phyloP scores from a whole-genome alignment of 1,140 invertebrate genomes.

The Hormaphis cornu region DNA sequence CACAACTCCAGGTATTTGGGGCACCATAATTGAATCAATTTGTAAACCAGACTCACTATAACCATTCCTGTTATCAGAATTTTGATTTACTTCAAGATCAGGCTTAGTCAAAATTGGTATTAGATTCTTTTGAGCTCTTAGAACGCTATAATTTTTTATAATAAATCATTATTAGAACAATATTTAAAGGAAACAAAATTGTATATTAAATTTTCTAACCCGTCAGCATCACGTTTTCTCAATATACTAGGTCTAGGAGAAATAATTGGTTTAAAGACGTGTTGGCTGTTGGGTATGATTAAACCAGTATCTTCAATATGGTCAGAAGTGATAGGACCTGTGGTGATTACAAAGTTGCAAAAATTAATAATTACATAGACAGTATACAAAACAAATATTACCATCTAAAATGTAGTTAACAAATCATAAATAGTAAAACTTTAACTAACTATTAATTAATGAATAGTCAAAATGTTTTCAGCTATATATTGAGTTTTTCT shows the following conservation, averaged over 20 bases:
- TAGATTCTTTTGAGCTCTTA: conserved; percentile 10
- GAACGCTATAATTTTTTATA: not conserved
- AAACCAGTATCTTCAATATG: not conserved
- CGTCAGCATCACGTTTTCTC: conserved; percentile 24
- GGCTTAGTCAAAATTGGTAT: conserved; percentile 17
- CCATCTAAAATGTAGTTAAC: too few species aligned
- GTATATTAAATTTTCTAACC: not conserved
- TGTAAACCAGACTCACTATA: not conserved
- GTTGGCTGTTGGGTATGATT: conserved; percentile 15
- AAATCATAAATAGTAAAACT: too few species aligned
- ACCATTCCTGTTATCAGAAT: not conserved
- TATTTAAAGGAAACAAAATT: not conserved
- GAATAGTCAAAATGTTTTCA: too few species aligned
- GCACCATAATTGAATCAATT: not conserved
- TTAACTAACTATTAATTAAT: too few species aligned
- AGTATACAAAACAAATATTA: not conserved
- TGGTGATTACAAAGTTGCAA: not conserved
- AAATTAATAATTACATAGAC: not conserved
- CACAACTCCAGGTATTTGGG: not conserved
- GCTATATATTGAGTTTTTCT: too few species aligned
- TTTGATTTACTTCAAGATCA: not conserved
- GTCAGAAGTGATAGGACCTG: conserved; percentile 4
- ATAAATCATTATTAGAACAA: not conserved
- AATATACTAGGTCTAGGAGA: conserved; percentile 27
- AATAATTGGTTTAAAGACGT: conserved; percentile 26